Evolutionary conservation across 2,888 invertebrate species (phyloP), one percentile per base, ranked within the genome.

Genomic region (Synanthedon vespiformis): DNA sequence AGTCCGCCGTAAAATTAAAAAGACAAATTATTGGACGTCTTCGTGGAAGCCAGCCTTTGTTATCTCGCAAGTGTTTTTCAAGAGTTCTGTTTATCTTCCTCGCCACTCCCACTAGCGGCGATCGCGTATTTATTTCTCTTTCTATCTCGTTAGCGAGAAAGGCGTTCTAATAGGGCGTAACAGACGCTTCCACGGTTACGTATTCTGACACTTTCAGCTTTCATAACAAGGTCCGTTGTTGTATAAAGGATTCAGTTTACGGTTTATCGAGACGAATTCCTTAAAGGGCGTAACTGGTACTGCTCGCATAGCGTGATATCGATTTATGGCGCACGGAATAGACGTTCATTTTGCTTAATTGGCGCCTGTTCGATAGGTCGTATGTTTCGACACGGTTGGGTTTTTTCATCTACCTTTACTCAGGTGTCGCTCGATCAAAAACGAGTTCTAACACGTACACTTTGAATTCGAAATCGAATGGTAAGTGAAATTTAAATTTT

Each of bases 11-110:
- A 82, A 87, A 86, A 86, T 87, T 86, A 86, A 87, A 87, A 87
- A 85, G 86, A 86, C 86, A 87, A 87, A 86, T 87, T 87, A 87
- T 87, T 83, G 83, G 76, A 84, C 82, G 80, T 85, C 79, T 87
- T 86, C 87, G 81, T 84, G 80, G 87, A 87, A 86, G 77, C 74
- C 71, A 76, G 79, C 79, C 82, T 86, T 86, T 87, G 87, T 87
- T 86, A 87, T 85, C 81, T 81, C 82, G 82, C 84, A 83, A 86
- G 87, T 86, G 87, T 85, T 87, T 86, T 86, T 85, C 82, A 78
- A 86, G 83, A 81, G 83, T 74, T 81, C 76, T 83, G 81, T 82
- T 80, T 77, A 75, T 82, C 74, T 73, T 74, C 67, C 69, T 64
- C 67, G 74, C 72, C 70, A 61, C 72, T 83, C 77, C 61, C 66